Evolutionary conservation across 2,113 vertebrate genomes (phyloP), one percentile per base, ranked within the genome.

Genomic region (Coptodon rendalli): DNA sequence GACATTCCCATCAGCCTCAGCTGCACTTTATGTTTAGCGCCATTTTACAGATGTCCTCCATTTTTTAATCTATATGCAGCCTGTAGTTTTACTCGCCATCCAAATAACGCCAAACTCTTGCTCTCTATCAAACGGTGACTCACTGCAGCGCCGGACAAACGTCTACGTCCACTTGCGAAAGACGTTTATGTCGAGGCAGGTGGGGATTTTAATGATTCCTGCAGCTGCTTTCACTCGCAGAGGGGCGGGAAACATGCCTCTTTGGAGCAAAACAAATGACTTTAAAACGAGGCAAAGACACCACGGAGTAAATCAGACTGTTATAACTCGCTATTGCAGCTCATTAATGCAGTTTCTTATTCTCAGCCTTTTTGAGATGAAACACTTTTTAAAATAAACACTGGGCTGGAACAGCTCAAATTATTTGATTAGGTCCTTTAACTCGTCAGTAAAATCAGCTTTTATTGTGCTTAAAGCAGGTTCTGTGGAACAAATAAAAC

Each of bases 381-480:
- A 29, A 48, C 10, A 29, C 71, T 19, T 29, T n/a, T 68, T 68
- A 68, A 22, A n/a, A 13, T 13, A 78, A 78, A 50, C 45, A n/a
- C 73, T 78, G 31, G 6, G 45, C 10, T n/a, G 27, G 43, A 78
- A 31, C 71, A n/a, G 43, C 43, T 78, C 2, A 3, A 29, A 5
- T 48, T 29, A 76, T 48, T 19, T 19, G 43, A 3, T 3, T 48
- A 11, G 24, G 50, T 19, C 19, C 71, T 78, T 50, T 50, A 31
- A 17, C 9, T 19, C 43, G 16, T 0, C 24, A 29, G 24, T 29
- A 0, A 45, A 29, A 78, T 5, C 43, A 1, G 17, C 6, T 31
- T 50, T 78, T 50, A 29, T 31, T 78, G 43, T 5, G 9, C 45
- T 50, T 29, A 5, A 11, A 78, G 71, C 43, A 76, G 10, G 45